Evolutionary conservation across 1,140 invertebrate species (phyloP), one percentile per base, ranked within the genome.

Genomic region (Micrasema longulum): DNA sequence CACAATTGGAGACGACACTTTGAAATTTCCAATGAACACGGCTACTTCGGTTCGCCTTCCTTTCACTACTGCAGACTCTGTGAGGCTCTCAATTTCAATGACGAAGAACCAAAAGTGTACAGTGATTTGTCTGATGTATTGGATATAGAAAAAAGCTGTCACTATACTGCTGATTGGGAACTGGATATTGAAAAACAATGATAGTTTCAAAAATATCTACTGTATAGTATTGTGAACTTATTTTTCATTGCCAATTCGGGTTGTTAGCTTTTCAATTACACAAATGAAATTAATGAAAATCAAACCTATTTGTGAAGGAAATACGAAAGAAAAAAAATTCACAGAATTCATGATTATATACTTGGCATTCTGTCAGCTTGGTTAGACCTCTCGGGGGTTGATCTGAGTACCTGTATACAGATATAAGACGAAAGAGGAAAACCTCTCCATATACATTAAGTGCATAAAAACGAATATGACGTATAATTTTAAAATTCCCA

Each of bases 31-130:
- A 91, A 92, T 79, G 89, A 91, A 74, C 89, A 91, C 76, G 89
- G 88, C 0, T 90, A 90, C 76, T 90, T 90, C 75, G 82, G 86
- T 7, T 84, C 84, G 5, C 66, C 75, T 0, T 91, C 90, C 0
- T 86, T 85, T 69, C 93, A 93, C 79, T 93, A 91, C 81, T 95
- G 93, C 78, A 85, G 92, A 26, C 79, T 93, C 16, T 95, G 93
- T 78, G 89, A 92, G 64, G 87, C 91, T 57, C 80, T 91, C 6
- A 88, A 91, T 78, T 88, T 86, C 75, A 88, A 87, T 74, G 73
- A 79, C 12, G 77, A 69, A 36, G 47, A 52, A 0, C 43, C 35
- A 1, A 89, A 88, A 72, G 78, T 86, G 7, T 89, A 89, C 68
- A 20, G 67, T 0, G 67, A 85, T 71, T 71, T 89, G 2, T 78